Evolutionary conservation across 1,140 invertebrate species (phyloP), one percentile per base, ranked within the genome.

Genomic region (Cryptotermes secundus): DNA sequence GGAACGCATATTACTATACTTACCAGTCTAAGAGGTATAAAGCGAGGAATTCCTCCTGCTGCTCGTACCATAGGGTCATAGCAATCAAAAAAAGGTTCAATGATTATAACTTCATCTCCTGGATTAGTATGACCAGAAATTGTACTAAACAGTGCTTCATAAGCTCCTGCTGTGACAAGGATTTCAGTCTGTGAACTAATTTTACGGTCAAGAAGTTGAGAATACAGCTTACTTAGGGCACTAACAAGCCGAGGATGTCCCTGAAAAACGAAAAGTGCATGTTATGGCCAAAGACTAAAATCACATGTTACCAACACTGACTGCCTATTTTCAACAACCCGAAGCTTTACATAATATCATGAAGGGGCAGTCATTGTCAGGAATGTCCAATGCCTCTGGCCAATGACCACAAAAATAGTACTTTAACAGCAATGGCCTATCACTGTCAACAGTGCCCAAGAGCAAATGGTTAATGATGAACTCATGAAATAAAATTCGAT

Each of bases 51-150:
- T 22, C 97, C 99, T 2, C 97, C 97, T 45, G 97, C 96, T 87
- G 94, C 93, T 87, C 91, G 92, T 2, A 99, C 95, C 96, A 99
- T 98, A 3, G 98, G 97, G 85, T 96, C 96, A 89, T 99, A 99
- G 88, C 98, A 99, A 89, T 99, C 99, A 89, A 98, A 99, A 90
- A 96, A 99, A 16, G 99, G 99, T 89, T 99, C 99, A 86, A 99
- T 98, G 42, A 99, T 97, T 85, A 99, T 98, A 85, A 98, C 97
- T 90, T 99, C 97, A 90, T 96, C 95, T 3, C 96, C 97, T 80
- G 92, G 92, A 87, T 95, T 95, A 16, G 98, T 93, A 87, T 97
- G 94, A 35, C 97, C 97, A 90, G 95, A 90, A 84, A 99, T 94
- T 31, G 95, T 90, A 86, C 94, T 95, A 89, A 94, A 98, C 0